Base-by-base conservation (phyloP, 2,888 invertebrate species). In the Chrysolina haemoptera region DNA sequence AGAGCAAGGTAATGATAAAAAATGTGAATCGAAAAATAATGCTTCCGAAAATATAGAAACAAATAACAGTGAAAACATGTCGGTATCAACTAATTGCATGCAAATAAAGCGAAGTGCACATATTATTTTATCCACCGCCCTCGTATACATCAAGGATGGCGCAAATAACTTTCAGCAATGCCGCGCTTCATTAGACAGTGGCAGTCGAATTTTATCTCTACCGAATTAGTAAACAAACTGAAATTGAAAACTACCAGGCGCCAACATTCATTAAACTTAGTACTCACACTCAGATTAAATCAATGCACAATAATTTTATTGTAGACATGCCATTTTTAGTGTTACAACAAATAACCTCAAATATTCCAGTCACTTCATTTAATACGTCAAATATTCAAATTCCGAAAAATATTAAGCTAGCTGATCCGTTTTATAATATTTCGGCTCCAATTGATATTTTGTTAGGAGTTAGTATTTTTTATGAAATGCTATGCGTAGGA, bases 131-230 rank as follows among this genome's bases (percentile, higher is more conserved):
- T 65, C 65, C 16, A 48, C 66, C 9, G 66, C 66, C 8, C 50
- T 66, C 10, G 50, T 50, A 14, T 48, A 50, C 22, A 66, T 66
- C 20, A 22, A 48, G 20, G n/a, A n/a, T n/a, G n/a, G n/a, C n/a
- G n/a, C n/a, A n/a, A n/a, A n/a, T n/a, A n/a, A n/a, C n/a, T n/a
- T n/a, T n/a, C n/a, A n/a, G n/a, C n/a, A n/a, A n/a, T n/a, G n/a
- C n/a, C n/a, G n/a, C n/a, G 66, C 46, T 16, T 14, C 3, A 1
- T 16, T 12, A 66, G 18, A 48, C 16, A 22, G 46, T n/a, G 16
- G 16, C 88, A 43, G 43, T 43, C 43, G 2, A 43, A 43, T 43
- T 43, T 43, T 43, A 12, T 66, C 2, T 48, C 66, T 48, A 50
- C 22, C 5, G 12, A 65, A 43, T 65, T 65, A 46, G 66, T 48